Conservation (phyloP, 2,113 vertebrate genomes). For the Alaudala cheleensis region DNA sequence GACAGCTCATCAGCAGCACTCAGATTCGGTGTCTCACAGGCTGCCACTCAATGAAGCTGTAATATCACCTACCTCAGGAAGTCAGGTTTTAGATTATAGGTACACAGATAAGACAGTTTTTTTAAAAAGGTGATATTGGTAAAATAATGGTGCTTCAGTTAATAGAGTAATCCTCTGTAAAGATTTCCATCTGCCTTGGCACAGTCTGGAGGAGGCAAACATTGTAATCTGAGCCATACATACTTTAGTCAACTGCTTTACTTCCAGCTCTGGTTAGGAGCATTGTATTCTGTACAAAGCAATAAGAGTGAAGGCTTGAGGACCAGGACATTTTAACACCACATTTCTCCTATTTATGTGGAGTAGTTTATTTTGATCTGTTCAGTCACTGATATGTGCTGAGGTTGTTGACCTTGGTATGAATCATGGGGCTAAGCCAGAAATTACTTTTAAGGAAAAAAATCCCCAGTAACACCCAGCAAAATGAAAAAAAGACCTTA, state of each 20-base stretch:
- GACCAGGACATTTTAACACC: not conserved
- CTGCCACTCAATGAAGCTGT: not conserved
- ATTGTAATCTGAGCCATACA: not conserved
- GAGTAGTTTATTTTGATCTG: not conserved
- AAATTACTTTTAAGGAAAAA: not conserved
- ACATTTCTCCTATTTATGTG: not conserved
- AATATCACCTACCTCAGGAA: not conserved
- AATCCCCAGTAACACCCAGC: not conserved
- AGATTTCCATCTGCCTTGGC: not conserved
- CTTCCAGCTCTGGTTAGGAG: not conserved
- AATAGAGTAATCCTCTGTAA: not conserved
- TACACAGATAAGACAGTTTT: not conserved
- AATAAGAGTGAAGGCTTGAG: not conserved
- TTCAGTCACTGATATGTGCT: not conserved
- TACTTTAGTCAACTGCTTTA: not conserved
- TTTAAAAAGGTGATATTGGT: not conserved
- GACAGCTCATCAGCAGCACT: not conserved
- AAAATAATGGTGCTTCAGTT: not conserved
- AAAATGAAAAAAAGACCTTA: not conserved
- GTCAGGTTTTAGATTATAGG: not conserved
- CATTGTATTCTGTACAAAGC: not conserved
- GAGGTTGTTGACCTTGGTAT: not conserved
- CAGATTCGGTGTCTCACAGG: not conserved
- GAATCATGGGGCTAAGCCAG: not conserved
- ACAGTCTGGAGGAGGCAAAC: not conserved